Conservation (phyloP, 2,113 vertebrate genomes). For the Salminus brasiliensis region DNA sequence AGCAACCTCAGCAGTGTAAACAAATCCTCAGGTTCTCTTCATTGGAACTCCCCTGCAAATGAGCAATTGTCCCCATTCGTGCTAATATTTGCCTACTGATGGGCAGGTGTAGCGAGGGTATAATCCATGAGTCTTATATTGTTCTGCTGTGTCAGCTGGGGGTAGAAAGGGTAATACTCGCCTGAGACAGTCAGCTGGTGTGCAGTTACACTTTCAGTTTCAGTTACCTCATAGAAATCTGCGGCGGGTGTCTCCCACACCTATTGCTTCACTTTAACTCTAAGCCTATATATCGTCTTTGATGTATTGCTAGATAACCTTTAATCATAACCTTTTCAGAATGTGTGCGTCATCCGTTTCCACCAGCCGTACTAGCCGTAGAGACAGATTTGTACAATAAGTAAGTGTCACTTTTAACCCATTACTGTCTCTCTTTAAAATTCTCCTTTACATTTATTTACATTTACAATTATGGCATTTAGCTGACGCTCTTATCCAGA, state of each 20-base stretch:
- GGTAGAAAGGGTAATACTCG: not conserved
- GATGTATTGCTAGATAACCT: not conserved
- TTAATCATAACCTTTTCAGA: not conserved
- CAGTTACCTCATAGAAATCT: not conserved
- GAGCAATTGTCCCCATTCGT: not conserved
- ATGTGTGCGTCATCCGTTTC: not conserved
- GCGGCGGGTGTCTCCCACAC: no score
- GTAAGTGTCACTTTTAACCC: no score
- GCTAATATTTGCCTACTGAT: not conserved
- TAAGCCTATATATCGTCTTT: not conserved
- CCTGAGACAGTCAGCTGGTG: constrained; percentile 27
- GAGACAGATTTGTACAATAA: no score
- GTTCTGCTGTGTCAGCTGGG: not conserved
- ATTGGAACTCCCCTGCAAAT: constrained; percentile 1
- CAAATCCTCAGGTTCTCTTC: not conserved
- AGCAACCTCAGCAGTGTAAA: not conserved
- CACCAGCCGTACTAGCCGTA: no score
- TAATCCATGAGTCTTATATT: not conserved
- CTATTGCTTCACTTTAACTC: no score
- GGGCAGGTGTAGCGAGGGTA: not conserved
- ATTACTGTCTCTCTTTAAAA: not conserved
- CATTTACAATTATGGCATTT: no score
- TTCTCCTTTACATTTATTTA: no score
- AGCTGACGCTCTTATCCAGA: no score
- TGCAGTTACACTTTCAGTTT: constrained; percentile 37